Conservation (phyloP, 2,797 vertebrate genomes). For the Aldrovandia affinis region DNA sequence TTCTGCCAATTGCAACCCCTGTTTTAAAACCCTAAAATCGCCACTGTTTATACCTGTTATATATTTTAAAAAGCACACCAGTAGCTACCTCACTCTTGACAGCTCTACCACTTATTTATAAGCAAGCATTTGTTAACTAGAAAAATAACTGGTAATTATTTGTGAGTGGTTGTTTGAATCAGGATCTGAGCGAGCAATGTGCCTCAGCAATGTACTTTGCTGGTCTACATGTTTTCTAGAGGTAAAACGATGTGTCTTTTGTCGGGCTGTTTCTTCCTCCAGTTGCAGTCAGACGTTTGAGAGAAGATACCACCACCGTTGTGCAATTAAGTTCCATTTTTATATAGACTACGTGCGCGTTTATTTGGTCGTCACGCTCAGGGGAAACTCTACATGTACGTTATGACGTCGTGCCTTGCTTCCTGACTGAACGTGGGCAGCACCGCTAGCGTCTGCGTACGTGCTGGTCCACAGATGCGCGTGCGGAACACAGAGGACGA, state of each 20-base stretch:
- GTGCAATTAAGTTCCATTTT: not conserved
- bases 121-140: not conserved
- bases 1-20: no score
- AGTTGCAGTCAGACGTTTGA: not conserved
- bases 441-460: slow-evolving; percentile 44
- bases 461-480: slow-evolving; percentile 57
- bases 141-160: not conserved
- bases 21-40: no score
- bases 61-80: no score
- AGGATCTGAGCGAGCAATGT: not conserved
- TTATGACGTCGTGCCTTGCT: not conserved
- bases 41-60: no score
- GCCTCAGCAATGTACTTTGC: not conserved
- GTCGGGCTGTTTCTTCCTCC: not conserved
- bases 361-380: not conserved
- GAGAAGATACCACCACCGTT: not conserved
- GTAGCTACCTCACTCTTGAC: no score
- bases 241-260: no score
- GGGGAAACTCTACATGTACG: not conserved
- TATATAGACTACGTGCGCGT: not conserved
- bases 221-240: no score
- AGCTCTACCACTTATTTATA: not conserved
- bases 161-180: not conserved
- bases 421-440: not conserved
- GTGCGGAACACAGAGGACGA: slow-evolving; percentile 69